Conservation (phyloP, 2,113 vertebrate species). For the Protomyctophum bolini region DNA sequence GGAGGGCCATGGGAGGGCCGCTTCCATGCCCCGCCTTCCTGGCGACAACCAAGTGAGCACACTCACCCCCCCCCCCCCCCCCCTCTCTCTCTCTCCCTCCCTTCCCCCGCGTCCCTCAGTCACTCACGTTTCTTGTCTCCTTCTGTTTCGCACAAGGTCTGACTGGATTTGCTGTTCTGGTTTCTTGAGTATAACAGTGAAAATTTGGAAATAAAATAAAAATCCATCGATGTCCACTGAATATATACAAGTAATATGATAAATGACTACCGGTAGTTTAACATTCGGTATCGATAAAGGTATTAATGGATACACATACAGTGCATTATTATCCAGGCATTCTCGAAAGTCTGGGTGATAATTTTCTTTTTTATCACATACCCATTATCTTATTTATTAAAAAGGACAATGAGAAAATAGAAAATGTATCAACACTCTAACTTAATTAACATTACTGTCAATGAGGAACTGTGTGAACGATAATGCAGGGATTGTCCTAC, state of each 20-base stretch:
- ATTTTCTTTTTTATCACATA: too few species aligned
- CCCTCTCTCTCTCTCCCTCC: conserved; percentile 23
- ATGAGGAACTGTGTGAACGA: too few species aligned
- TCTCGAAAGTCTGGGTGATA: too few species aligned
- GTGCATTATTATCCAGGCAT: too few species aligned
- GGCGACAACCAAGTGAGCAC: conserved; percentile 96
- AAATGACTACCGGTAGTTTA: not conserved
- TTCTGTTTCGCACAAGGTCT: conserved; percentile 49
- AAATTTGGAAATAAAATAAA: not conserved
- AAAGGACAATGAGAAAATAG: too few species aligned
- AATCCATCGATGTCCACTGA: not conserved
- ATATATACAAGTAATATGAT: not conserved
- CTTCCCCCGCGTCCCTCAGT: conserved; percentile 24
- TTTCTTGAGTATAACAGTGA: conserved; percentile 23
- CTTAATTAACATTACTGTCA: too few species aligned
- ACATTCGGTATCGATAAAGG: not conserved
- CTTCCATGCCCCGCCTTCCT: conserved; percentile 95
- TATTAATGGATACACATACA: too few species aligned
- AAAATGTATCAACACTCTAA: too few species aligned
- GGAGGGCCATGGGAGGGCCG: conserved; percentile 92
- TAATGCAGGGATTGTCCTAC: too few species aligned
- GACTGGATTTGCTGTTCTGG: conserved; percentile 40
- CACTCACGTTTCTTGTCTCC: conserved; percentile 37
- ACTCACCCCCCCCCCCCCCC: conserved; percentile 65
- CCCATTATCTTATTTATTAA: too few species aligned